phyloP scores from a whole-genome alignment of 2,797 vertebrate species.

The Masticophis lateralis region DNA sequence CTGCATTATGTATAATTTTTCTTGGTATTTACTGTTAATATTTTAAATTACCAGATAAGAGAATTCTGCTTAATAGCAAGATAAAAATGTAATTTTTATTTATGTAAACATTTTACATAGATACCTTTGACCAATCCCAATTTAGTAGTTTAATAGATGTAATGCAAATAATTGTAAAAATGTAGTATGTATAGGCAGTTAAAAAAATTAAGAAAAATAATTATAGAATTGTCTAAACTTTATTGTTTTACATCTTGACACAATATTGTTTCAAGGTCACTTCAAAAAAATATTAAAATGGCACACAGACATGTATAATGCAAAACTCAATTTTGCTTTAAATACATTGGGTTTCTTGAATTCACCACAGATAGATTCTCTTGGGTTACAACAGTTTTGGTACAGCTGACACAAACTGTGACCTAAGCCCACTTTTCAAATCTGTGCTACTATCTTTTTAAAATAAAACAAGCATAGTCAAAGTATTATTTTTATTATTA shows the following conservation, averaged over 20 bases:
- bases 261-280: conserved; percentile 70
- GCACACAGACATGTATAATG: conserved; percentile 57
- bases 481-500: conserved; percentile 46
- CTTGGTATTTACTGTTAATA: background rate
- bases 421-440: conserved; percentile 42
- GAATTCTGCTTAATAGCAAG: background rate
- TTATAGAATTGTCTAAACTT: conserved; percentile 57
- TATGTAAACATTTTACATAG: conserved; percentile 1
- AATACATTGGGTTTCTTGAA: conserved; percentile 33
- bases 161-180: conserved; percentile 55
- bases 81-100: background rate
- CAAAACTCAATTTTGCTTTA: conserved; percentile 48
- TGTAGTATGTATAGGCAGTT: conserved; percentile 69
- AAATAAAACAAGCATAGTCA: conserved; percentile 40
- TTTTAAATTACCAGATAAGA: background rate
- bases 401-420: conserved; percentile 50
- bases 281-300: conserved; percentile 71
- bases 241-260: conserved; percentile 63
- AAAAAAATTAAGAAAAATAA: conserved; percentile 71
- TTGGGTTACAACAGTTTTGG: conserved; percentile 48
- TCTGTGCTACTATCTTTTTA: conserved; percentile 15
- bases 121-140: conserved; percentile 44
- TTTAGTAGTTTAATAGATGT: conserved; percentile 30
- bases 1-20: background rate
- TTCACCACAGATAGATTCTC: conserved; percentile 42